A percentile compares a stretch with the other conserved stretches of the same genome.
phyloP scores from a whole-genome alignment of 1,140 invertebrate species.

The Orussus abietinus region DNA sequence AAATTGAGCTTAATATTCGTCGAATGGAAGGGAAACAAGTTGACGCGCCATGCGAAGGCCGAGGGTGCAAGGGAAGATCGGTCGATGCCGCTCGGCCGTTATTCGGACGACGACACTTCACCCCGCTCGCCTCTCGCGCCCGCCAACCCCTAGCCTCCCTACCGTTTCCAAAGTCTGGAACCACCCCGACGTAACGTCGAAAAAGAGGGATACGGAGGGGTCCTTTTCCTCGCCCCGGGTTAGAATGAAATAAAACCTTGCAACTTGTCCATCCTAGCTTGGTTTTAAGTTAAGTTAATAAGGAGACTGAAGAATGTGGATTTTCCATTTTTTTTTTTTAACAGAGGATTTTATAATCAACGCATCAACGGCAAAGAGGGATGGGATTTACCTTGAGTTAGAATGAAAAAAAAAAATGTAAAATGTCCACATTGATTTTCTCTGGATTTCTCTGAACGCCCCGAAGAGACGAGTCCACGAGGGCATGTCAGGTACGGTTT shows the following conservation, averaged over 20 bases:
- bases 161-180: slow-evolving; percentile 19
- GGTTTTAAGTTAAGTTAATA: no score
- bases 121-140: slow-evolving; percentile 26
- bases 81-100: slow-evolving; percentile 55
- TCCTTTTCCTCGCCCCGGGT: no score
- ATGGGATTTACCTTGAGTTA: no score
- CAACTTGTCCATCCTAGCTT: no score
- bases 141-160: slow-evolving; percentile 7
- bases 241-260: no score
- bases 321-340: no score
- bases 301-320: no score
- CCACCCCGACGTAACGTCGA: slow-evolving; percentile 16
- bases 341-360: slow-evolving; percentile 3
- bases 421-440: no score
- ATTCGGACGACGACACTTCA: slow-evolving; percentile 56
- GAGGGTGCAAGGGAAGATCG: slow-evolving; percentile 46
- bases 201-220: slow-evolving; percentile 19
- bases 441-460: no score
- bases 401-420: no score
- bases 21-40: slow-evolving; percentile 52
- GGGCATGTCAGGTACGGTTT: no score
- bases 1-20: slow-evolving; percentile 55
- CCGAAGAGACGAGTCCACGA: no score
- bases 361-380: slow-evolving; percentile 31
- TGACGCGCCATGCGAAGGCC: slow-evolving; percentile 46